Base-by-base conservation (phyloP, 1,140 invertebrate genomes). In the Ericerus pela region DNA sequence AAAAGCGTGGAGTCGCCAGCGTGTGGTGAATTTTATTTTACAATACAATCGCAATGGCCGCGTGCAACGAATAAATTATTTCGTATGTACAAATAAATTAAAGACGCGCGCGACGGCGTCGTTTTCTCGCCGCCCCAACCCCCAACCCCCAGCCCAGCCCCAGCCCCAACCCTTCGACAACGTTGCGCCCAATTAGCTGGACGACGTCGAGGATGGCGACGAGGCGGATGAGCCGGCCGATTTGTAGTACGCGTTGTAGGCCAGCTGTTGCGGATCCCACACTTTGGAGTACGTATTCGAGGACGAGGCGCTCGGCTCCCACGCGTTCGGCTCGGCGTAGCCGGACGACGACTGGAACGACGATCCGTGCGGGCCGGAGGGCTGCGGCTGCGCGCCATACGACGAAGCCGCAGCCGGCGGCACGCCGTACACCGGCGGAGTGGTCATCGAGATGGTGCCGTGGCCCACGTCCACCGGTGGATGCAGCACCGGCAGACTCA, bases 401-500 rank as follows among this genome's bases (percentile, higher is more conserved):
- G 76, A 69, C 8, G 72, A 59, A n/a, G 65, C 68, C 6, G 68
- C 62, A 26, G 67, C 61, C 56, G 65, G 68, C 6, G 69, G 63
- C 16, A 68, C 62, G 51, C 66, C 66, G 11, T 69, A 64, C 5
- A 70, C 67, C 5, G 72, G 73, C 0, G 58, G 26, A 27, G 38
- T 51, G 0, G 41, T 51, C 1, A 71, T 68, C 55, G 72, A 70
- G 37, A 76, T 71, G 58, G 77, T 76, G 43, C 76, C 71, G 57
- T 76, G 73, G 67, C 81, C 78, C 81, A 86, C 85, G 52, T 80
- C 74, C 78, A 85, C 82, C 64, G 77, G 81, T 79, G 65, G 57
- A 24, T 60, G 55, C 55, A 63, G 58, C 37, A 58, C 59, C 4
- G 59, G 54, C 51, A 61, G 58, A 16, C 59, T 47, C 28, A 65